A percentile compares a stretch with the other conserved stretches of the same genome.
Evolutionary conservation across 2,797 vertebrate genomes (phyloP).

Genomic region (Discoglossus pictus): DNA sequence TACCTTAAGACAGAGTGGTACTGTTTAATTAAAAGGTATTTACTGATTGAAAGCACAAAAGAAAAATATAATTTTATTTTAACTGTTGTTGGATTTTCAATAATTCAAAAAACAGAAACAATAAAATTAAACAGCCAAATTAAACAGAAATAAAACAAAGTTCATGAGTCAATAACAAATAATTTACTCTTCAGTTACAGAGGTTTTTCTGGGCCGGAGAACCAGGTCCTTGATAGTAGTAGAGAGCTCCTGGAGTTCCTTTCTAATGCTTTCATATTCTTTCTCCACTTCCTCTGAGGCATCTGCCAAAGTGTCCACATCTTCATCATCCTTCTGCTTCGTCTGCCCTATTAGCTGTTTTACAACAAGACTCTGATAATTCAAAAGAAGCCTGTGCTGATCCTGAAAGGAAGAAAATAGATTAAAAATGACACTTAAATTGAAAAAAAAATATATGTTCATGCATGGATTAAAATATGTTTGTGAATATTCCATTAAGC

Average conservation of each 20-base stretch:
- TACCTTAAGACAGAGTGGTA: too few species aligned
- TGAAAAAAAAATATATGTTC: too few species aligned
- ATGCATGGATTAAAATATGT: too few species aligned
- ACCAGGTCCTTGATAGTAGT: conserved; percentile 84
- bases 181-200: conserved; percentile 78
- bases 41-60: too few species aligned
- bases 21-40: too few species aligned
- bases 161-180: conserved; percentile 13
- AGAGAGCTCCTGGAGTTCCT: conserved; percentile 79
- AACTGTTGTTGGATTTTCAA: too few species aligned
- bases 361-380: conserved; percentile 90
- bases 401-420: conserved; percentile 71
- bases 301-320: conserved; percentile 51
- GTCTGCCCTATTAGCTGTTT: conserved; percentile 83
- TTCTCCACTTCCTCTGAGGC: conserved; percentile 65
- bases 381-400: conserved; percentile 82
- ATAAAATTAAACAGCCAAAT: not conserved
- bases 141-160: conserved; percentile 6
- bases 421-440: too few species aligned
- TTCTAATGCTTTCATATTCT: conserved; percentile 62
- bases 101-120: not conserved
- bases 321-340: conserved; percentile 74
- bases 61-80: too few species aligned
- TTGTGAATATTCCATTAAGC: too few species aligned
- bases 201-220: conserved; percentile 79